A percentile compares a stretch with the other conserved stretches of the same genome.
phyloP scores from a whole-genome alignment of 2,888 invertebrate species.

The Corythucha ciliata region DNA sequence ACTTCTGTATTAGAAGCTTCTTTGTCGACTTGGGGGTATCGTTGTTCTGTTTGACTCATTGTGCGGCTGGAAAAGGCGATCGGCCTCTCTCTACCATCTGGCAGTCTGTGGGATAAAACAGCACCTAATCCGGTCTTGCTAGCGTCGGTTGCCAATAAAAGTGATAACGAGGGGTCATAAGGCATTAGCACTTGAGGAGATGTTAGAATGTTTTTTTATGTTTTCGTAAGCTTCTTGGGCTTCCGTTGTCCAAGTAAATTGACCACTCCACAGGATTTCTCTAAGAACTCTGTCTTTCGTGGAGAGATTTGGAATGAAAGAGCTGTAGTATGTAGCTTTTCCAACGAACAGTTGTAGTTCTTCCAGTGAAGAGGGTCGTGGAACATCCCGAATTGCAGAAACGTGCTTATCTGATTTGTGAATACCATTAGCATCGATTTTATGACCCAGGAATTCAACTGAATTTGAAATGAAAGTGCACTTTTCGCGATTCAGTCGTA shows the following conservation, averaged over 20 bases:
- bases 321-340: slow-evolving; percentile 9
- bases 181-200: slow-evolving; percentile 26
- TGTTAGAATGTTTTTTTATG: slow-evolving; percentile 34
- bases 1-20: slow-evolving; percentile 38
- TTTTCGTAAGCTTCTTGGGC: slow-evolving; percentile 34
- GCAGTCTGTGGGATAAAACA: slow-evolving; percentile 37
- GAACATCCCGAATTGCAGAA: too few species aligned
- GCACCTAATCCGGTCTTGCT: slow-evolving; percentile 21
- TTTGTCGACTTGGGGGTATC: slow-evolving; percentile 36
- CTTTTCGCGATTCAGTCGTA: too few species aligned
- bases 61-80: slow-evolving; percentile 40
- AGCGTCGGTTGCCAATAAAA: slow-evolving; percentile 37
- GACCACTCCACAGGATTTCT: slow-evolving; percentile 2
- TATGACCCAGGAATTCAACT: too few species aligned
- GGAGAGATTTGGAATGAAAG: slow-evolving; percentile 9
- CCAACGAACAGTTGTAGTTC: slow-evolving; percentile 9
- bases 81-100: slow-evolving; percentile 39
- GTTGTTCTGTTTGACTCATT: slow-evolving; percentile 36
- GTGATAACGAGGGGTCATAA: slow-evolving; percentile 35
- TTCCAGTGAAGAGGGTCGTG: too few species aligned
- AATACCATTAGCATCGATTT: too few species aligned
- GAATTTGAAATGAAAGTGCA: too few species aligned
- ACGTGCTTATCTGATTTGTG: too few species aligned
- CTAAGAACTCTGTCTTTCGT: slow-evolving; percentile 4
- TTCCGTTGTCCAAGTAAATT: slow-evolving; percentile 34